phyloP scores from a whole-genome alignment of 2,888 invertebrate species.

The Bedellia somnulentella region DNA sequence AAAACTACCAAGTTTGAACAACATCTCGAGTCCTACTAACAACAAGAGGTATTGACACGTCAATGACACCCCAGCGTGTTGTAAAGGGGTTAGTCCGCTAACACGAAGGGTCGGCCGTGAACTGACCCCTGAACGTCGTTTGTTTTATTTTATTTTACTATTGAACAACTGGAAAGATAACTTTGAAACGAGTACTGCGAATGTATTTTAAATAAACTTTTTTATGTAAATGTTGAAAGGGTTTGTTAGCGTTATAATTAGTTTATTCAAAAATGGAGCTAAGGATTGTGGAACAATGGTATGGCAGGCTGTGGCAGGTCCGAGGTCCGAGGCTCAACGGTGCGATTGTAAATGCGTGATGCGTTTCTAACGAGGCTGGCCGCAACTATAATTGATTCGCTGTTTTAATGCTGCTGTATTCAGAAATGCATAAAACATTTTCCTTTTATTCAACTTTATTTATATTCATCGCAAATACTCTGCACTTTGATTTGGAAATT shows the following conservation, averaged over 20 bases:
- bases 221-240: too few relatives aligned
- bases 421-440: conserved; percentile 57
- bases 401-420: conserved; percentile 52
- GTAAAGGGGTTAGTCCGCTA: conserved; percentile 51
- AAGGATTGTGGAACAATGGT: too few relatives aligned
- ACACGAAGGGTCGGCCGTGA: conserved; percentile 35
- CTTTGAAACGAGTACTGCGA: too few relatives aligned
- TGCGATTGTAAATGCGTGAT: conserved; percentile 57
- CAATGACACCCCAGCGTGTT: conserved; percentile 23
- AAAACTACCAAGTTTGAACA: too few relatives aligned
- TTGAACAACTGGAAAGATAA: too few relatives aligned
- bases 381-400: conserved; percentile 46
- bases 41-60: conserved; percentile 4
- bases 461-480: not conserved
- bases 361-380: conserved; percentile 56
- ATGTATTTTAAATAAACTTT: too few relatives aligned
- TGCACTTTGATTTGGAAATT: too few relatives aligned
- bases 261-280: too few relatives aligned
- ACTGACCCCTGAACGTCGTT: conserved; percentile 19
- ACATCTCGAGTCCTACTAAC: not conserved
- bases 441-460: not conserved
- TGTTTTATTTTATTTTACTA: too few relatives aligned
- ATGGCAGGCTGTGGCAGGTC: too few relatives aligned
- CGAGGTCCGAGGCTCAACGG: too few relatives aligned
- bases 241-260: too few relatives aligned